phyloP scores from a whole-genome alignment of 2,797 vertebrate genomes.

The Scleropages formosus region DNA sequence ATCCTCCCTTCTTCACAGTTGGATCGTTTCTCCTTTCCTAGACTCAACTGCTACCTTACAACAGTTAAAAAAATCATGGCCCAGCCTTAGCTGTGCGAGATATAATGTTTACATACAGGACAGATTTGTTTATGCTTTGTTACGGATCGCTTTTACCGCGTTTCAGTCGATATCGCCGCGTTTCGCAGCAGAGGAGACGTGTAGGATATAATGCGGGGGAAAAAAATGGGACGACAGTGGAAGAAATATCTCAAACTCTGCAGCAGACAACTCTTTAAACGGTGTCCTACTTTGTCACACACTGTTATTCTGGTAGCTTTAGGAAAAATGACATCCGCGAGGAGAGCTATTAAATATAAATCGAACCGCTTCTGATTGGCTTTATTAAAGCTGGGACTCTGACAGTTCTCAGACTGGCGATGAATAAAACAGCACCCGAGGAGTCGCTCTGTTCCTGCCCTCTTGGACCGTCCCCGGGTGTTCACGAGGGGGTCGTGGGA shows the following conservation, averaged over 20 bases:
- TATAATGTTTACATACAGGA: neutral
- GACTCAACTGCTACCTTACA: neutral
- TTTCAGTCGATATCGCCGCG: neutral
- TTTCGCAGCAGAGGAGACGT: neutral
- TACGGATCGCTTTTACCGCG: neutral
- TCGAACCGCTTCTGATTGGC: conserved; percentile 10
- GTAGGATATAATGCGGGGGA: neutral
- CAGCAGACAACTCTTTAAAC: neutral
- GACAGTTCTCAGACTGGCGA: neutral
- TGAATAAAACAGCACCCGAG: neutral
- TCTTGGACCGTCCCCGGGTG: neutral
- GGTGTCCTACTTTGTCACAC: conserved; percentile 19
- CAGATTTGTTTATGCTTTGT: neutral
- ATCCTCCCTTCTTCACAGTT: neutral
- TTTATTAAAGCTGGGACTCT: neutral
- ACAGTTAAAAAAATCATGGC: neutral
- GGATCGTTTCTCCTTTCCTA: conserved; percentile 5
- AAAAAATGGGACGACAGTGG: conserved; percentile 4
- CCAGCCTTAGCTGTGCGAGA: neutral
- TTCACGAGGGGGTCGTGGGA: neutral
- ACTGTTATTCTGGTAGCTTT: conserved; percentile 9
- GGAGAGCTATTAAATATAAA: conserved; percentile 22
- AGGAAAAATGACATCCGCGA: conserved; percentile 9
- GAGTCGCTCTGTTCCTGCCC: neutral
- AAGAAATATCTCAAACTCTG: neutral